Evolutionary conservation across 2,888 invertebrate genomes (phyloP).

Genomic region (Ptilodon capucinus): DNA sequence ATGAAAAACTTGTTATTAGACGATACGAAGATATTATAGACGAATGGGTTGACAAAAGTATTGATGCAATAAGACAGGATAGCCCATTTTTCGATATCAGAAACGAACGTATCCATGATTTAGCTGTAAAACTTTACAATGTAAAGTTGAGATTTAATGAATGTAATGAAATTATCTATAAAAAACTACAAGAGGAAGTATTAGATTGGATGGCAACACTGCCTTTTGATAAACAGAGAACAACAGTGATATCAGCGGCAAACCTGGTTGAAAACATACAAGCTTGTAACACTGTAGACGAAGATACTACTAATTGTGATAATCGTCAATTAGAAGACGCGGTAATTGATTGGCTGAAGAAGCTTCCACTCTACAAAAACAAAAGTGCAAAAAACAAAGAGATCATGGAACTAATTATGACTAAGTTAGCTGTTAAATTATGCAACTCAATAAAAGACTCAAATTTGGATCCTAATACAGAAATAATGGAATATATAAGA

Average conservation of each 20-base stretch:
- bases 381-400: conserved; percentile 1
- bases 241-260: conserved; percentile 9
- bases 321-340: conserved; percentile 4
- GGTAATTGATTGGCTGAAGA: conserved; percentile 9
- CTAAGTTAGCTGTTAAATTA: conserved; percentile 8
- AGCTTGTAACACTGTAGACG: background rate
- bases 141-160: conserved; percentile 3
- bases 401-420: conserved; percentile 9
- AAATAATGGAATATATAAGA: conserved; percentile 5
- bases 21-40: conserved; percentile 20
- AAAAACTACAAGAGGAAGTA: conserved; percentile 11
- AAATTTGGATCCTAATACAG: background rate
- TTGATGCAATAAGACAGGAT: conserved; percentile 3
- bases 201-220: conserved; percentile 28
- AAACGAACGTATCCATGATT: conserved; percentile 16
- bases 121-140: conserved; percentile 18
- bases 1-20: conserved; percentile 11
- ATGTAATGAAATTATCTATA: background rate
- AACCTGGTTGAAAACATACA: conserved; percentile 12
- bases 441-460: background rate
- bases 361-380: conserved; percentile 4
- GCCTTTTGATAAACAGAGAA: conserved; percentile 13
- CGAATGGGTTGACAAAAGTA: conserved; percentile 19
- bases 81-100: conserved; percentile 5
- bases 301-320: background rate